Percentiles rank a stretch among this genome's conserved stretches.
Evolutionary conservation across 2,888 invertebrate genomes (phyloP).

Genomic region (Rotaria magnacalcarata): DNA sequence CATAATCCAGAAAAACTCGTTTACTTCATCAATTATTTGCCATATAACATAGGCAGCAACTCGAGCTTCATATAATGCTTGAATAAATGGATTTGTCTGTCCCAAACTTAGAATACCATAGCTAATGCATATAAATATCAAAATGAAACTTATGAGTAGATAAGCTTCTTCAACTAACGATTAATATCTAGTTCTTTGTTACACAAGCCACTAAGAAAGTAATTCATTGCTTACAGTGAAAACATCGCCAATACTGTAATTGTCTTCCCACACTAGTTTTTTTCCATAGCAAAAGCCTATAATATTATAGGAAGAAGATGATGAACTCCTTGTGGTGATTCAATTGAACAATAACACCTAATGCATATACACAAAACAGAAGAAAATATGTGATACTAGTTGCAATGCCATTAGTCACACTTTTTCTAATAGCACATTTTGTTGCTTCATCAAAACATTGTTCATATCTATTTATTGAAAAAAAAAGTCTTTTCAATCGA

Average conservation of each 20-base stretch:
- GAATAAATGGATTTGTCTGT: conserved; percentile 75
- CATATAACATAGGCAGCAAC: conserved; percentile 67
- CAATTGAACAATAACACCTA: conserved; percentile 48
- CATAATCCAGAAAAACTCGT: not conserved
- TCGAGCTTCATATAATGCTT: conserved; percentile 71
- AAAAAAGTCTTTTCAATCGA: too few species aligned
- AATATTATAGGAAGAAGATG: too few species aligned
- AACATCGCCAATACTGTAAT: too few species aligned
- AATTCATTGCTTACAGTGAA: too few species aligned
- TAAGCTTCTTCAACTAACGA: too few species aligned
- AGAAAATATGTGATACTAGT: conserved; percentile 36
- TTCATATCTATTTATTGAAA: conserved; percentile 21
- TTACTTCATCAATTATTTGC: conserved; percentile 67
- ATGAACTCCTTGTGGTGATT: too few species aligned
- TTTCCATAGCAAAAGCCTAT: too few species aligned
- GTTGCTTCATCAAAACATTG: conserved; percentile 37
- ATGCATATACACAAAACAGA: conserved; percentile 49
- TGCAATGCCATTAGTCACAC: conserved; percentile 21
- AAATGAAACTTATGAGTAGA: conserved; percentile 22
- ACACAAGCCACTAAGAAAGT: too few species aligned
- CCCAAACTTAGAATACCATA: conserved; percentile 65
- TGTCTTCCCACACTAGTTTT: too few species aligned
- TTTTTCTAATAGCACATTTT: conserved; percentile 37
- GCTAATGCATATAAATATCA: conserved; percentile 57
- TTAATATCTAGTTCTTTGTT: too few species aligned